A percentile compares a stretch with the other conserved stretches of the same genome.
Evolutionary conservation across 2,888 invertebrate species (phyloP).

Genomic region (Antitype chi): DNA sequence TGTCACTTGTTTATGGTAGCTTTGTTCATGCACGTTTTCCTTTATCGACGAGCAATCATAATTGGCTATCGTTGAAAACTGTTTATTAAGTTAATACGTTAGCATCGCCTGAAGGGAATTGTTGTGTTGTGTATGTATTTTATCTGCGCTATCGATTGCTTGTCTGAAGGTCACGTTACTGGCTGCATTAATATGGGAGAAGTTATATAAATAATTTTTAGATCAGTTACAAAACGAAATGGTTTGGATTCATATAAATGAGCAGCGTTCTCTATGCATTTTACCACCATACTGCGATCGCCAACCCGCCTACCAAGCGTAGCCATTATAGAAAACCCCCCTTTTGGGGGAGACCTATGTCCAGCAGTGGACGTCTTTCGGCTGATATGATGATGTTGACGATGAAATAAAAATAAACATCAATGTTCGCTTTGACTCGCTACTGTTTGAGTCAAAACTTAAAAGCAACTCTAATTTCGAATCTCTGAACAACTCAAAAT

Average conservation of each 20-base stretch:
- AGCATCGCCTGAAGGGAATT: not conserved
- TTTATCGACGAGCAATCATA: conserved; percentile 29
- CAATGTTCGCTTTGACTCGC: not conserved
- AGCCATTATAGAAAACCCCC: no score
- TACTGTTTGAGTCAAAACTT: not conserved
- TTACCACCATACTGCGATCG: no score
- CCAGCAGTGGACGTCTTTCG: no score
- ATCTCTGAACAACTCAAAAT: not conserved
- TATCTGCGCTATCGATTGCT: not conserved
- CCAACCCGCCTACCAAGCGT: no score
- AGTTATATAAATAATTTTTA: not conserved
- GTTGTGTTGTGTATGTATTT: not conserved
- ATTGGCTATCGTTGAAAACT: conserved; percentile 26
- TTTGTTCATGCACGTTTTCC: conserved; percentile 45
- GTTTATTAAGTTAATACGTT: conserved; percentile 38
- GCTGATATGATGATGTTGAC: no score
- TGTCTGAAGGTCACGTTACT: not conserved
- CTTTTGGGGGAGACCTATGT: no score
- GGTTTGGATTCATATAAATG: not conserved
- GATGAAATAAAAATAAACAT: no score
- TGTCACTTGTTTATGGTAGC: conserved; percentile 33
- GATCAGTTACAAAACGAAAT: not conserved
- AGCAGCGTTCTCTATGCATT: no score
- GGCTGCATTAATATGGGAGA: not conserved
- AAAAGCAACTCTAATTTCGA: not conserved